Evolutionary conservation across 2,797 vertebrate species (phyloP).

Genomic region (Cryptoblepharus egeriae): DNA sequence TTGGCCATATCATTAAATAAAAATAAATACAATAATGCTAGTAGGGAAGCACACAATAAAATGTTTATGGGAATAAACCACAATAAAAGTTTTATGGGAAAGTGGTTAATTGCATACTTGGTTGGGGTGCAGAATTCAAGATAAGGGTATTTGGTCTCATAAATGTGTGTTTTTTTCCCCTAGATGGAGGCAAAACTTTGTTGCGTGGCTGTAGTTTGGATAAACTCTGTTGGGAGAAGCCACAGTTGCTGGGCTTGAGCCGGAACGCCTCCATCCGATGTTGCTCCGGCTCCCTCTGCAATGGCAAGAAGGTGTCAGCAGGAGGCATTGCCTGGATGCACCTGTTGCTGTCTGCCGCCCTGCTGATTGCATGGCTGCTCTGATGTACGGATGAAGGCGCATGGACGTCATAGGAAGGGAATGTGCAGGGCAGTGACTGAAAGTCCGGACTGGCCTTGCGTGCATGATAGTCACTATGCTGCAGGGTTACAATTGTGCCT

Average conservation of each 20-base stretch:
- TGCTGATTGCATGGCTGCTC: background rate
- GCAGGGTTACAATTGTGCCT: background rate
- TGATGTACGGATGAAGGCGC: background rate
- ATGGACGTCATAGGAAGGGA: background rate
- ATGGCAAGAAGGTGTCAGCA: background rate
- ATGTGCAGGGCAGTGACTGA: too few species aligned
- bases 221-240: slow-evolving; percentile 48
- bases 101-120: too few species aligned
- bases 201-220: slow-evolving; percentile 43
- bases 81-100: too few species aligned
- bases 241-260: slow-evolving; percentile 29
- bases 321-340: background rate
- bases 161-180: slow-evolving; percentile 6
- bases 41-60: too few species aligned
- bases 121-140: too few species aligned
- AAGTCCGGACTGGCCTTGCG: too few species aligned
- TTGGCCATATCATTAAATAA: too few species aligned
- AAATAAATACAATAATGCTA: too few species aligned
- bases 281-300: background rate
- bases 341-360: background rate
- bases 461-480: too few species aligned
- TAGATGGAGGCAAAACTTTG: slow-evolving; percentile 33
- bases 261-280: slow-evolving; percentile 12
- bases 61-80: too few species aligned
- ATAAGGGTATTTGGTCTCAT: too few species aligned